Conservation (phyloP, 2,113 vertebrate species). For the Strix aluco region DNA sequence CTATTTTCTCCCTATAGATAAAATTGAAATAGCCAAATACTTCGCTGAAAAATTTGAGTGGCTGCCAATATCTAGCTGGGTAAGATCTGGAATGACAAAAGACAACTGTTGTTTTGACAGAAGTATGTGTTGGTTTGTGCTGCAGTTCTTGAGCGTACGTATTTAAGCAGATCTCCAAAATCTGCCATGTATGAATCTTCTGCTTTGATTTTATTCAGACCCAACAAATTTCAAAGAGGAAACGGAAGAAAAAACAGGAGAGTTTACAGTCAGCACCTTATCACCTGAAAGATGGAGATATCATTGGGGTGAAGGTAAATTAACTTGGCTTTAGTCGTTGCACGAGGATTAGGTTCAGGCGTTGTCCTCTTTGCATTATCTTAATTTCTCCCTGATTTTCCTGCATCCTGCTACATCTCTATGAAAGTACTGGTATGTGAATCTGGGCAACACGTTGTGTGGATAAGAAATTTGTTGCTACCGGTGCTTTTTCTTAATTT, state of each 20-base stretch:
- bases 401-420: background rate
- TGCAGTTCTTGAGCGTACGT: background rate
- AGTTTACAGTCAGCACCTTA: conserved; percentile 85
- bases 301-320: conserved; percentile 87
- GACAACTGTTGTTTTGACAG: background rate
- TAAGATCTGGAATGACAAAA: conserved; percentile 54
- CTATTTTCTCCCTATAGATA: conserved; percentile 83
- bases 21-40: conserved; percentile 90
- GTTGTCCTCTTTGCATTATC: background rate
- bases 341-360: background rate
- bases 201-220: conserved; percentile 71
- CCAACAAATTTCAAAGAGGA: conserved; percentile 88
- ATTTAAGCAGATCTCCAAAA: background rate
- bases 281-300: conserved; percentile 89
- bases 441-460: background rate
- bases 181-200: background rate
- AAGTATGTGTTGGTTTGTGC: background rate
- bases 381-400: background rate
- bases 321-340: background rate
- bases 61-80: conserved; percentile 90
- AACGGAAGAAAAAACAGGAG: conserved; percentile 88
- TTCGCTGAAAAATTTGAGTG: conserved; percentile 88
- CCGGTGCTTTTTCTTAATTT: background rate
- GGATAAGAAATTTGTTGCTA: background rate
- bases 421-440: background rate